Base-by-base conservation (phyloP, 2,797 vertebrate species). In the Danio tinwini region DNA sequence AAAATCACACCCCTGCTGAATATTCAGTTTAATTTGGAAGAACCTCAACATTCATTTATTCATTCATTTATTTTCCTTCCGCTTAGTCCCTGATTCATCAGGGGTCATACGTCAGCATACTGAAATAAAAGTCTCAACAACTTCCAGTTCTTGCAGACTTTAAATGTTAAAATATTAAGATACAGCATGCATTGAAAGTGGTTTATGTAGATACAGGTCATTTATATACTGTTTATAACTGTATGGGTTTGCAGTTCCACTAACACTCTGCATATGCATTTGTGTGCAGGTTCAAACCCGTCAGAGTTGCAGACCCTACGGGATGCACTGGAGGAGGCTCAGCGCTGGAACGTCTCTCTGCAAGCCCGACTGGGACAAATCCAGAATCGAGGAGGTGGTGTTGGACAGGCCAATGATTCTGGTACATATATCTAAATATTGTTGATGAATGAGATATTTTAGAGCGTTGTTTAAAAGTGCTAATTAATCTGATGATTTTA, bases 291-390 rank as follows among this genome's bases (percentile, higher is more conserved):
- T 77, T 87, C 83, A 53, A 78, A 75, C 80, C 76, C 78, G n/a
- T 19, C 53, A 84, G 93, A 94, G 71, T 79, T 95, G 37, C 91
- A 94, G 88, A 91, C 91, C 69, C 84, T 93, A 88, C 90, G 87
- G 37, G 90, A 94, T 81, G 93, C 94, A 82, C 90, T 95, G 2
- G 94, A 95, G 86, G 94, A 95, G 37, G 89, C 93, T 37, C 94
- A 95, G 69, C 92, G 93, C 81, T 95, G 93, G 93, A 95, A 95
- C 7, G 78, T 88, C 7, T 95, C 94, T 19, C 88, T 95, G 19
- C 94, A 95, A 85, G 91, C 93, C 67, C 90, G 94, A 50, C 88
- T 95, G 50, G 94, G 94, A 37, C 92, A 93, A 67, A 94, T 94
- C 73, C 93, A 94, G 89, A 93, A 86, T 78, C 91, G 93, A 0